Evolutionary conservation across 2,888 invertebrate species (phyloP).

Genomic region (Adelphocoris suturalis): DNA sequence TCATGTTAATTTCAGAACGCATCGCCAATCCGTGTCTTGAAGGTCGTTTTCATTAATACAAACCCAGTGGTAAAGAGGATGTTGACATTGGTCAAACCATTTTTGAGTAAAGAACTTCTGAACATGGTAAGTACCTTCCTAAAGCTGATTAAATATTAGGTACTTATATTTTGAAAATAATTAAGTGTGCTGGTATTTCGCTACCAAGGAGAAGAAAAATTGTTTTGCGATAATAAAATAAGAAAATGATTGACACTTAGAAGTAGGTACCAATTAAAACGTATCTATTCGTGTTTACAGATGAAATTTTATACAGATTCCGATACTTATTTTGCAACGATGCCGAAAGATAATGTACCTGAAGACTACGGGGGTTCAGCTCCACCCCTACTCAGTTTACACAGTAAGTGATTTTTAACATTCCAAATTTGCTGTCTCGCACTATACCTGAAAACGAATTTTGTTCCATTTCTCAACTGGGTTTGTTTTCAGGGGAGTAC

Average conservation of each 20-base stretch:
- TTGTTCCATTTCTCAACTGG: neutral
- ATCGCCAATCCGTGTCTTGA: slow-evolving; percentile 79
- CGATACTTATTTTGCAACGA: slow-evolving; percentile 74
- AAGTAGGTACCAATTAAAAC: neutral
- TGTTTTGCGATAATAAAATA: no score
- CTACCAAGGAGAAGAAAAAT: no score
- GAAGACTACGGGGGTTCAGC: slow-evolving; percentile 75
- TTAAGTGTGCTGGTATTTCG: neutral
- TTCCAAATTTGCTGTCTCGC: no score
- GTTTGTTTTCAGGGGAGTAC: slow-evolving; percentile 65
- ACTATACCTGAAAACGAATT: neutral
- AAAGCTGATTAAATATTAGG: neutral
- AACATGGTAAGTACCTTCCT: slow-evolving; percentile 74
- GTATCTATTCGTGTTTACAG: slow-evolving; percentile 58
- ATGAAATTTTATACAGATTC: slow-evolving; percentile 74
- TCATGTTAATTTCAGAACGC: slow-evolving; percentile 74
- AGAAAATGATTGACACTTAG: neutral
- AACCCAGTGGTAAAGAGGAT: slow-evolving; percentile 75
- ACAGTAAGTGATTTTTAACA: slow-evolving; percentile 72
- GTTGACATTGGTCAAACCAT: slow-evolving; percentile 75
- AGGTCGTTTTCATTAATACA: slow-evolving; percentile 84
- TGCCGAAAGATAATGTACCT: slow-evolving; percentile 74
- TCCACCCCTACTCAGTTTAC: slow-evolving; percentile 72
- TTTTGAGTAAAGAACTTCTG: slow-evolving; percentile 75
- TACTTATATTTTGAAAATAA: neutral